Percentiles rank a stretch among this genome's conserved stretches.
phyloP scores from a whole-genome alignment of 1,140 invertebrate genomes.

The Cecropterus lyciades region DNA sequence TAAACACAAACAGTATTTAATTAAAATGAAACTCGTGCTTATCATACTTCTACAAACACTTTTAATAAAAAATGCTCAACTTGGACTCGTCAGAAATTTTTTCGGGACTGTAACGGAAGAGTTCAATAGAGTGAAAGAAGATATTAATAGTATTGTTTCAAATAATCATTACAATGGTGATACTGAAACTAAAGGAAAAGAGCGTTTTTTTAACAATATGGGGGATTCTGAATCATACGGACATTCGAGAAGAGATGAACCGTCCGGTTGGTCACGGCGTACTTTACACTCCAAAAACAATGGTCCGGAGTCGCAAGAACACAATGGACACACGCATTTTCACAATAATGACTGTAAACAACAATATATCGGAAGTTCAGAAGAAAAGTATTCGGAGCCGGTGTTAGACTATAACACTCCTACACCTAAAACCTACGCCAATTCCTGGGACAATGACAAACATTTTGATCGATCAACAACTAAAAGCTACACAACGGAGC shows the following conservation, averaged over 20 bases:
- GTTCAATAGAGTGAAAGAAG: not conserved
- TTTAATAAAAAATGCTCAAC: not conserved
- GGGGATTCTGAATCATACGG: not conserved
- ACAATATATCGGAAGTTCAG: not conserved
- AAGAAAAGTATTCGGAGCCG: not conserved
- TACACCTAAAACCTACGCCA: not conserved
- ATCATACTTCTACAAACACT: not conserved
- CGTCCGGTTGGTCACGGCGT: not conserved
- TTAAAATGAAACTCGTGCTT: slow-evolving; percentile 8
- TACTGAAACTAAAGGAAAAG: not conserved
- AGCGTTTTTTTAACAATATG: not conserved
- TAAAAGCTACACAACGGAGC: not conserved
- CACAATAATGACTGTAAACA: not conserved
- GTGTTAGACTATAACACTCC: not conserved
- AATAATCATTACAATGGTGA: not conserved
- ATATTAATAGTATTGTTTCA: not conserved
- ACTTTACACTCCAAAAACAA: not conserved
- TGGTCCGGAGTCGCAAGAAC: not conserved
- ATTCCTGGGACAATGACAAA: not conserved
- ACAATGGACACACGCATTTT: not conserved
- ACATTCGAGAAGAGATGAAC: not conserved
- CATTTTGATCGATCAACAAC: not conserved
- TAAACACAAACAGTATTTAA: not conserved
- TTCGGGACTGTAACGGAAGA: slow-evolving; percentile 1
- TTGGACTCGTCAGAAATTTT: slow-evolving; percentile 1